These are phyloP conservation scores for Columba janthina DNA, from an alignment of 2,113 vertebrate genomes.

Conservation along the genomic window DNA sequence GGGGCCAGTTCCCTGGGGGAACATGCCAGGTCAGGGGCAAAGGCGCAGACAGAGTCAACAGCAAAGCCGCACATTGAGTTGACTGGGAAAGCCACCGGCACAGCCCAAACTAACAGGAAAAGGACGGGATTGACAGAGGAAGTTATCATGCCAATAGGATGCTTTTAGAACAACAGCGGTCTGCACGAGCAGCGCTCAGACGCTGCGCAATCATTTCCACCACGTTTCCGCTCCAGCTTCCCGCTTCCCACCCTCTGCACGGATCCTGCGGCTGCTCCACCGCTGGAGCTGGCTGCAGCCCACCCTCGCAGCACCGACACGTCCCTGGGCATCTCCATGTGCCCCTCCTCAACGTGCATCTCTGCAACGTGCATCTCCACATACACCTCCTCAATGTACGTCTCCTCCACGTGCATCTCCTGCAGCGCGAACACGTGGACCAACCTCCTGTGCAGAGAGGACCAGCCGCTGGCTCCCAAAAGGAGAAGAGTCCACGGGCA, in stretches of 20 bases:
- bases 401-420: too few species aligned
- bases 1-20: background rate
- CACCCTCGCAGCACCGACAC: too few species aligned
- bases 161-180: background rate
- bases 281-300: too few species aligned
- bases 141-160: fast-evolving
- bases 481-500: background rate
- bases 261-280: background rate
- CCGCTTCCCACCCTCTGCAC: background rate
- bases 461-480: too few species aligned
- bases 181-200: background rate
- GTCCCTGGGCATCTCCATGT: too few species aligned
- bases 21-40: background rate
- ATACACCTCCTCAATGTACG: too few species aligned
- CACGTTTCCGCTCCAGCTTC: fast-evolving
- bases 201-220: background rate
- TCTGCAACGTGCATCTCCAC: too few species aligned
- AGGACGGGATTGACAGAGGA: background rate
- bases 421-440: too few species aligned
- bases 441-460: too few species aligned
- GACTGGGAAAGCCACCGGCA: background rate
- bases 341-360: too few species aligned
- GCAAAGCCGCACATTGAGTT: background rate
- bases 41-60: background rate
- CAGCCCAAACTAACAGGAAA: background rate